These are phyloP conservation scores for Progne subis DNA, from an alignment of 2,113 vertebrate species.

Conservation along the genomic window DNA sequence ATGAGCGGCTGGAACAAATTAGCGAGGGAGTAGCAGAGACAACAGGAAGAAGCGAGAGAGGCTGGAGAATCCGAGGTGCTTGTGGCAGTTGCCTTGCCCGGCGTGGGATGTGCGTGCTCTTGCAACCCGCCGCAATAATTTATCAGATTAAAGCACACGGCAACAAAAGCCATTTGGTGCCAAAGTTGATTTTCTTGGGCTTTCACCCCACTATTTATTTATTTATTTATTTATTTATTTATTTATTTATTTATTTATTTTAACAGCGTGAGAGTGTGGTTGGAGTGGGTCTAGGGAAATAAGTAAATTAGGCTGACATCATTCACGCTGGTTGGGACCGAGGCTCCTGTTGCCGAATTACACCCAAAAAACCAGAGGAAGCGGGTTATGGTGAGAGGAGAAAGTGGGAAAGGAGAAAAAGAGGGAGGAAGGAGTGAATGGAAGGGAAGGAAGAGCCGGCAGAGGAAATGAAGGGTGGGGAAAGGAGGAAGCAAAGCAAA, in stretches of 20 bases:
- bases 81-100: not conserved
- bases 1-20: constrained; percentile 45
- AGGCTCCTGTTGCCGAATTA: not conserved
- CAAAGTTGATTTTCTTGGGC: not conserved
- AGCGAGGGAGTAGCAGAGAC: not conserved
- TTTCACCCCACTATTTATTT: not conserved
- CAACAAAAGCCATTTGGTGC: not conserved
- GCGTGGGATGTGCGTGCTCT: not conserved
- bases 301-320: not conserved
- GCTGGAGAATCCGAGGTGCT: not conserved
- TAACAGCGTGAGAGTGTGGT: not conserved
- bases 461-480: not conserved
- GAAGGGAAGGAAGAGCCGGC: not conserved
- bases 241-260: not conserved
- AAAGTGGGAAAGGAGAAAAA: not conserved
- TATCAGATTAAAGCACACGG: not conserved
- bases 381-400: not conserved
- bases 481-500: not conserved
- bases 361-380: not conserved
- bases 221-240: not conserved
- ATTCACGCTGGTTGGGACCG: not conserved
- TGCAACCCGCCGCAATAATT: not conserved
- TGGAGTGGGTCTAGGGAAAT: not conserved
- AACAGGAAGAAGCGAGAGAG: not conserved
- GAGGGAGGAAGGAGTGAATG: not conserved